A percentile compares a stretch with the other conserved stretches of the same genome.
phyloP scores from a whole-genome alignment of 2,113 vertebrate species.

The Muntiacus muntjak region DNA sequence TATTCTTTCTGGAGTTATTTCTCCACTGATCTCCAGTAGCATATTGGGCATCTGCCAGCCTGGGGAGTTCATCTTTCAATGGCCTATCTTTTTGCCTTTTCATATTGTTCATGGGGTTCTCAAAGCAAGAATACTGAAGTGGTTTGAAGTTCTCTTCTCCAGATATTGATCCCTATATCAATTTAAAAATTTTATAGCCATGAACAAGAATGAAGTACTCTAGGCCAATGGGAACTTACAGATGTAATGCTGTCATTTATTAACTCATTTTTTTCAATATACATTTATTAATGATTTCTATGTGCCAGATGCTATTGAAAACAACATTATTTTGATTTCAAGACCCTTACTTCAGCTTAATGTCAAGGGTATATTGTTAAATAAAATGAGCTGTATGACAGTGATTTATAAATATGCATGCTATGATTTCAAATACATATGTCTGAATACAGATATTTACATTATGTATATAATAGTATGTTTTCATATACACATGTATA shows the following conservation, averaged over 20 bases:
- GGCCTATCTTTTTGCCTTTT: no score
- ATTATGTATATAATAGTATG: neutral
- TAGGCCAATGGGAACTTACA: neutral
- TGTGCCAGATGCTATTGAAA: neutral
- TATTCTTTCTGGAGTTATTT: no score
- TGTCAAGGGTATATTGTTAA: neutral
- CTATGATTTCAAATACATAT: neutral
- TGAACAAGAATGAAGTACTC: neutral
- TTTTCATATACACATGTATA: neutral
- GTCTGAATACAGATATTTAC: neutral
- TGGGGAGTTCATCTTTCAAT: no score
- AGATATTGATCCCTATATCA: neutral
- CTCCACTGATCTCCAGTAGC: no score
- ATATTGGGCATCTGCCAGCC: no score
- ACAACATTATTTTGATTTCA: neutral
- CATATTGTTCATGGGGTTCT: no score
- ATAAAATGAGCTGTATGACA: neutral
- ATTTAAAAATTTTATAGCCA: neutral
- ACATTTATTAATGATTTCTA: neutral
- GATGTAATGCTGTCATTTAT: neutral
- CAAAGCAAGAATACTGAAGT: no score
- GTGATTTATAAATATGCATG: neutral
- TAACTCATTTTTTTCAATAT: neutral
- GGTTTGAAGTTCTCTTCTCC: neutral
- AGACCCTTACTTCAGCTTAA: neutral